phyloP scores from a whole-genome alignment of 2,797 vertebrate genomes.

The Malurus splendens region DNA sequence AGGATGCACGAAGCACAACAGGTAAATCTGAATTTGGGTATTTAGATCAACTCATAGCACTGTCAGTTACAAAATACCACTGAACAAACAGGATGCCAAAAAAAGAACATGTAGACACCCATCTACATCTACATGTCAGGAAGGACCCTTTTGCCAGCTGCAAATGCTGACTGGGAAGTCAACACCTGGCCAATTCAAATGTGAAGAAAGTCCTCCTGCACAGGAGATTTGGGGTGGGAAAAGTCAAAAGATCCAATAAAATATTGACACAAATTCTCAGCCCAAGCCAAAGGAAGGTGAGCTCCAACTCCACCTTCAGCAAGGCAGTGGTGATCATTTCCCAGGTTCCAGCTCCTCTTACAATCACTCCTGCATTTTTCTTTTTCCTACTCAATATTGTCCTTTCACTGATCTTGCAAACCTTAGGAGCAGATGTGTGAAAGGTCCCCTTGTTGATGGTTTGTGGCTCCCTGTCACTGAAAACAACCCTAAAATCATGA shows the following conservation, averaged over 20 bases:
- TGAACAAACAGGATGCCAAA: not conserved
- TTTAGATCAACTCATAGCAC: rapidly evolving
- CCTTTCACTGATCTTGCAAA: not conserved
- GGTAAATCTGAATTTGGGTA: not conserved
- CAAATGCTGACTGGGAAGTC: not conserved
- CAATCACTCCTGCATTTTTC: not conserved
- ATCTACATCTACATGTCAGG: not conserved
- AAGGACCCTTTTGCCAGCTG: not conserved
- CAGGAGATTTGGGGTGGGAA: not conserved
- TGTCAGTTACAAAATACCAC: not conserved
- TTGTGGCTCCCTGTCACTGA: not conserved
- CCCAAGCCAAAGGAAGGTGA: not conserved
- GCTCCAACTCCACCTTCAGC: not conserved
- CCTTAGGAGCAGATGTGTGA: not conserved
- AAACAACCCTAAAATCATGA: not conserved
- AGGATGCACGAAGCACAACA: not conserved
- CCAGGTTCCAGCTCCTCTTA: not conserved
- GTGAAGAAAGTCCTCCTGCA: not conserved
- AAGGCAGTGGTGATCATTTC: not conserved
- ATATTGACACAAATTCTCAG: not conserved
- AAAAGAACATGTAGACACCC: not conserved
- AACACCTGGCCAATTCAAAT: not conserved
- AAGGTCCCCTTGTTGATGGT: not conserved
- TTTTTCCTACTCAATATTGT: not conserved
- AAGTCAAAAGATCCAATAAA: not conserved